Base-by-base conservation (phyloP, 2,888 invertebrate species). In the Aleiodes leptofemur region DNA sequence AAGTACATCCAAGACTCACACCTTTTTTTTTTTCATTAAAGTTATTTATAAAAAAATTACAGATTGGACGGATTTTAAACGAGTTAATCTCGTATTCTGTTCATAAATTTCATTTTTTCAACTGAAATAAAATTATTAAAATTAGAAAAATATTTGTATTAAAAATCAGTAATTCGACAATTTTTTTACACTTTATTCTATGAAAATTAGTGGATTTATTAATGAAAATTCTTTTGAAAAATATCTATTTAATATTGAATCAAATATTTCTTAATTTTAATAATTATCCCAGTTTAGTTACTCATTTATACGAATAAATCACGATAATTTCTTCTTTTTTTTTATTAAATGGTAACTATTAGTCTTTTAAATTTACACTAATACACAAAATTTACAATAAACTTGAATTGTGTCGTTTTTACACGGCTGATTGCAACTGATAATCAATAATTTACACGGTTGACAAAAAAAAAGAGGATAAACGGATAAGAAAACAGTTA, bases 31-130 rank as follows among this genome's bases (percentile, higher is more conserved):
- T 29, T n/a, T 66, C 59, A 43, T 68, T 59, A 59, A 73, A 43
- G 72, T 68, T 11, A 11, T 59, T 68, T 23, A 48, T 29, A 68
- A 68, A 64, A 70, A 74, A 75, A 73, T 69, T 74, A 71, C 76
- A 69, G 57, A 61, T 69, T 78, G 77, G 75, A 77, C 78, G 78
- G 78, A 78, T 73, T 43, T 43, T 73, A 23, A 59, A 77, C 69
- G 68, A 78, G 64, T 70, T 69, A 43, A 55, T 43, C 29, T 71
- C 50, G 14, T 34, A 48, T 53, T 68, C 53, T 68, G 51, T 31
- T 68, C 31, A 68, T 51, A 1, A n/a, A 66, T 50, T 51, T 50
- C 13, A 2, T 53, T 53, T 53, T 53, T 53, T 53, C 16, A 8
- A 68, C 31, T 51, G n/a, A 51, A 51, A 31, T 50, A 14, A 13